Percentiles rank a stretch among this genome's conserved stretches.
These are phyloP conservation scores for Myotis lucifugus DNA, from an alignment of 2,113 vertebrate species.

Conservation along the genomic window DNA sequence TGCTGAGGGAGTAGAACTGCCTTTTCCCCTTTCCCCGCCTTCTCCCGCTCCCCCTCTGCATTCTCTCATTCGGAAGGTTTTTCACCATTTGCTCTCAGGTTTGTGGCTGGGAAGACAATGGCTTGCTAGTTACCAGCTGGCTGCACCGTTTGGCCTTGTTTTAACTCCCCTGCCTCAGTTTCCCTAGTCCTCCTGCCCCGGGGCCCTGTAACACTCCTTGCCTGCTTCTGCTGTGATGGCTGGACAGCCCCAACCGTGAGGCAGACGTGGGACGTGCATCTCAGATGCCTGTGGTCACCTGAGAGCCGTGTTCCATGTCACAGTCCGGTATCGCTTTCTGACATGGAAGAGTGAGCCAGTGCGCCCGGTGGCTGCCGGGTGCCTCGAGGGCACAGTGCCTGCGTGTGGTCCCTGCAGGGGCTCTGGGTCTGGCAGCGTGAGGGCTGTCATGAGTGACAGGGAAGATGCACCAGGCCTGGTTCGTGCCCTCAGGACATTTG, in stretches of 20 bases:
- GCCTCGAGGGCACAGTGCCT: rapidly evolving
- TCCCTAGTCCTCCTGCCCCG: no score
- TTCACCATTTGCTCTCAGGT: no score
- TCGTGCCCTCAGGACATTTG: not conserved
- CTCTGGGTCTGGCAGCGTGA: not conserved
- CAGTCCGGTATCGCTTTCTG: not conserved
- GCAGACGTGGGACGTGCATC: not conserved
- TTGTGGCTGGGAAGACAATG: no score
- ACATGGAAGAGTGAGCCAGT: not conserved
- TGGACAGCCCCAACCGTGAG: no score
- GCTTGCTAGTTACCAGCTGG: no score
- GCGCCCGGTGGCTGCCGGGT: not conserved
- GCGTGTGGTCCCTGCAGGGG: not conserved
- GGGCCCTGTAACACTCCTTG: not conserved
- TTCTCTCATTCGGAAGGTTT: no score
- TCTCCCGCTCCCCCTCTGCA: no score
- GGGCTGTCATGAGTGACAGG: not conserved
- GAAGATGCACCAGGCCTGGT: not conserved
- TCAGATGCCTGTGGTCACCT: not conserved
- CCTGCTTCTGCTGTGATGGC: not conserved
- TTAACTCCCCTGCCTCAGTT: no score
- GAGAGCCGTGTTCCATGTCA: not conserved
- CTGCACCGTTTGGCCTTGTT: no score
- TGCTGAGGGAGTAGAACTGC: no score
- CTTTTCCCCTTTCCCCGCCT: no score